Evolutionary conservation across 1,140 invertebrate species (phyloP).

Genomic region (Musca vetustissima): DNA sequence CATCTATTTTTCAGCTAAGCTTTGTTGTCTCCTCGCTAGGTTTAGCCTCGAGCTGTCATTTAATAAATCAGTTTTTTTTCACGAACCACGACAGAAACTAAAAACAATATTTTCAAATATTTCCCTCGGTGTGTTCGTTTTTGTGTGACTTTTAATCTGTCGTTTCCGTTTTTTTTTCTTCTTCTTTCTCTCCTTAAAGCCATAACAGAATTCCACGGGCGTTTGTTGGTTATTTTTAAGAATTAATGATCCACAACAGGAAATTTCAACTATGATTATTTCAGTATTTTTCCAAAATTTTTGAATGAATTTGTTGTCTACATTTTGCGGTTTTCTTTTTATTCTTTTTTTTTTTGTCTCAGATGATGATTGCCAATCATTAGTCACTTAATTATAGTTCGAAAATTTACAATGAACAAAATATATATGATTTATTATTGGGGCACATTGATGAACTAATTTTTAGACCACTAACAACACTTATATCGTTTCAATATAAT

Average conservation of each 20-base stretch:
- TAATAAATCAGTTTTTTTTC: slow-evolving; percentile 22
- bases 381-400: slow-evolving; percentile 6
- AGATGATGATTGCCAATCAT: background rate
- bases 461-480: no score
- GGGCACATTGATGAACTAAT: no score
- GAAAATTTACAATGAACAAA: no score
- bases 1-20: no score
- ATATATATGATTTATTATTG: no score
- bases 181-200: background rate
- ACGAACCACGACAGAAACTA: slow-evolving; percentile 1
- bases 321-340: background rate
- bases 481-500: no score
- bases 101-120: background rate
- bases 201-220: background rate
- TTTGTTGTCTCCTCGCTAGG: background rate
- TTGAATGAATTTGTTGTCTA: slow-evolving; percentile 1
- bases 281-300: background rate
- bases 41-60: slow-evolving; percentile 23
- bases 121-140: background rate
- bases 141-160: slow-evolving; percentile 21
- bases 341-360: background rate
- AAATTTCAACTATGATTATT: slow-evolving; percentile 13
- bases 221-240: background rate
- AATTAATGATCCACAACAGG: slow-evolving; percentile 18
- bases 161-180: slow-evolving; percentile 17